Evolutionary conservation across 2,113 vertebrate genomes (phyloP).

Genomic region (Syngnathus typhle): DNA sequence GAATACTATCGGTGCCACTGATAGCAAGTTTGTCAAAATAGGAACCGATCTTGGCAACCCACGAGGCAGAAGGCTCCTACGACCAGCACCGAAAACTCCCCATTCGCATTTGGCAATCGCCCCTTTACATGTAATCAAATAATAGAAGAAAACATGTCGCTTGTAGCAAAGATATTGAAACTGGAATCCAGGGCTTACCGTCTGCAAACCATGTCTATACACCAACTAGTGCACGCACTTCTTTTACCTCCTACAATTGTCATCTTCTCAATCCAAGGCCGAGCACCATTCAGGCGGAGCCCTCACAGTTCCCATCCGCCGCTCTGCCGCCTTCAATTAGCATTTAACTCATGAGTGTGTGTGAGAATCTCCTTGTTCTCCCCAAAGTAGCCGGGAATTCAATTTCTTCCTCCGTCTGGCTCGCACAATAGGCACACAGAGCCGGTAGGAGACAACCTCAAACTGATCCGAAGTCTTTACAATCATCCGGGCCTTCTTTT

Average conservation of each 20-base stretch:
- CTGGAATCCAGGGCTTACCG: conserved; percentile 18
- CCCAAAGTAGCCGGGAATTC: conserved; percentile 40
- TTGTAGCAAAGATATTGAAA: neutral
- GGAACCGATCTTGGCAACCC: too few species aligned
- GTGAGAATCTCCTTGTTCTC: conserved; percentile 47
- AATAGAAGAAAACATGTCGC: neutral
- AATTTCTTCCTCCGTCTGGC: conserved; percentile 26
- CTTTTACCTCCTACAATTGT: conserved; percentile 60
- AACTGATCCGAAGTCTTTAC: conserved; percentile 16
- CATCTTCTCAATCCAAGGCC: conserved; percentile 58
- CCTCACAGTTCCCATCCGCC: conserved; percentile 59
- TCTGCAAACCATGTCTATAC: conserved; percentile 22
- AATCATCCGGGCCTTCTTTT: conserved; percentile 15
- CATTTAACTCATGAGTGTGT: conserved; percentile 71
- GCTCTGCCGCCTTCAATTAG: conserved; percentile 65
- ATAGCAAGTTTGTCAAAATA: too few species aligned
- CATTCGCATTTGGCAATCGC: neutral
- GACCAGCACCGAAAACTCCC: too few species aligned
- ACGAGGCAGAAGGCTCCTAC: too few species aligned
- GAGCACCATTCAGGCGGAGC: conserved; percentile 53
- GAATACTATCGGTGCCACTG: too few species aligned
- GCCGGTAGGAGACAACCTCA: conserved; percentile 16
- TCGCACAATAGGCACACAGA: conserved; percentile 20
- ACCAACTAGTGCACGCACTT: conserved; percentile 26
- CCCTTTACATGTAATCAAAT: neutral